Conservation (phyloP, 2,113 vertebrate genomes). For the Gnathonemus longibarbis region DNA sequence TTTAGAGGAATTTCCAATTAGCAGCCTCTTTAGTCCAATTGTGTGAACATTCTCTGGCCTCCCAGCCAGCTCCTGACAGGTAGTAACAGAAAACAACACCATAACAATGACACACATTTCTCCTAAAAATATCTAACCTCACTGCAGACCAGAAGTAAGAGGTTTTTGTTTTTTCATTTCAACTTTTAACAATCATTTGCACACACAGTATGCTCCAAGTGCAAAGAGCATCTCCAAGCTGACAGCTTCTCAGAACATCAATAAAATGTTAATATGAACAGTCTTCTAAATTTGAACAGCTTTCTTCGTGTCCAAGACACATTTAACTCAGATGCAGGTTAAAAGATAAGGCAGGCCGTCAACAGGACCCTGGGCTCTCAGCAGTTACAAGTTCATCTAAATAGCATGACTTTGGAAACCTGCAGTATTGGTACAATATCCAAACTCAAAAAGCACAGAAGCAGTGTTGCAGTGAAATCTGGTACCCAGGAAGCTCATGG, state of each 20-base stretch:
- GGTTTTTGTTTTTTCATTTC: neutral
- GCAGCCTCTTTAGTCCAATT: conserved; percentile 12
- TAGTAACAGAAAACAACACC: neutral
- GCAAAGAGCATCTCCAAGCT: neutral
- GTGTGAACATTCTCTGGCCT: neutral
- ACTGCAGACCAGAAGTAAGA: neutral
- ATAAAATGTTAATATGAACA: neutral
- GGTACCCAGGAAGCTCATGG: neutral
- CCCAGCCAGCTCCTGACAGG: neutral
- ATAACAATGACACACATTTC: neutral
- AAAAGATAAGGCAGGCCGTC: neutral
- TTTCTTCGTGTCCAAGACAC: neutral
- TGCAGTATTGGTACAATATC: neutral
- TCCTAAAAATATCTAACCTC: neutral
- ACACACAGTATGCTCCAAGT: neutral
- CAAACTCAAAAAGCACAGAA: neutral
- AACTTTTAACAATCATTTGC: neutral
- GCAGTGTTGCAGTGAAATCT: neutral
- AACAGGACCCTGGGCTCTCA: neutral
- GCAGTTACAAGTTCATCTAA: neutral
- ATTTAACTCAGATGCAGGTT: neutral
- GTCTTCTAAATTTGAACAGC: neutral
- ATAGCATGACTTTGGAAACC: neutral
- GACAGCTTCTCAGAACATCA: neutral
- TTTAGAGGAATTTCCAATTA: conserved; percentile 36